These are phyloP conservation scores for Calcarius ornatus DNA, from an alignment of 2,113 vertebrate genomes.

Conservation along the genomic window DNA sequence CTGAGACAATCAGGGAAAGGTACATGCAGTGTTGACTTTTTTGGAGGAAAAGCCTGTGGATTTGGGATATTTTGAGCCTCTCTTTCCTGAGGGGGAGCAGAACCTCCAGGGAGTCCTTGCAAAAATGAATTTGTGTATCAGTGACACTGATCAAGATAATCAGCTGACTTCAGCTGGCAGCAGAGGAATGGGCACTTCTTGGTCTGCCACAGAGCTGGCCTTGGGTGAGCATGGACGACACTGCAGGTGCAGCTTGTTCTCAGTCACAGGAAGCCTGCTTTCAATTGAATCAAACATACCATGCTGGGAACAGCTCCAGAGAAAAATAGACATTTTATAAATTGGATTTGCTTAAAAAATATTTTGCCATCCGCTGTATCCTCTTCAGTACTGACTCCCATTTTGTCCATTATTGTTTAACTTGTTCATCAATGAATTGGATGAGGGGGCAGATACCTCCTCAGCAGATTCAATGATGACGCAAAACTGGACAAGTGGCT, in stretches of 20 bases:
- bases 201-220: neutral
- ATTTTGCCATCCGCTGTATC: neutral
- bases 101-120: neutral
- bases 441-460: neutral
- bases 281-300: neutral
- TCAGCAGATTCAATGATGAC: neutral
- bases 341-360: neutral
- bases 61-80: neutral
- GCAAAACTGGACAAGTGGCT: neutral
- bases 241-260: neutral
- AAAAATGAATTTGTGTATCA: neutral
- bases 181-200: neutral
- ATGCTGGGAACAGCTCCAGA: neutral
- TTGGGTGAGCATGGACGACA: accelerated
- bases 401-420: neutral
- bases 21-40: neutral
- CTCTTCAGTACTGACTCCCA: neutral
- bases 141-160: neutral
- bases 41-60: neutral
- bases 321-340: neutral
- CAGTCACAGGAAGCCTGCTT: neutral
- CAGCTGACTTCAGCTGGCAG: neutral
- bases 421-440: neutral
- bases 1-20: neutral
- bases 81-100: neutral